Evolutionary conservation across 1,140 invertebrate species (phyloP), one percentile per base, ranked within the genome.

Genomic region (Limonius californicus): DNA sequence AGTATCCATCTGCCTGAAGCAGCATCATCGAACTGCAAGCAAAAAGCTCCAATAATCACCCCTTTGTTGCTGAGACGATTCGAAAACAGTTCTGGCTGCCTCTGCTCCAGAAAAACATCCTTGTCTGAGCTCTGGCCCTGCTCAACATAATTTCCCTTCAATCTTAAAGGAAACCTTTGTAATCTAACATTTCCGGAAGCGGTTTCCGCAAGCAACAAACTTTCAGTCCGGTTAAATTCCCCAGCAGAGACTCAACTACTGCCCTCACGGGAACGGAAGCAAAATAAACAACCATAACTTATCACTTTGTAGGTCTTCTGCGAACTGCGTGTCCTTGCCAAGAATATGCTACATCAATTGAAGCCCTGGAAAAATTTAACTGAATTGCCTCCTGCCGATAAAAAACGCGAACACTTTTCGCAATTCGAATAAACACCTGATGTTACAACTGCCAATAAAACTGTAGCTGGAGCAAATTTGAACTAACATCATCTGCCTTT

Each of bases 261-360:
- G 53, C 50, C 56, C 57, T 55, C 58, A 61, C 16, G 45, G 45
- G 45, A n/a, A 21, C 16, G 45, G 20, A 8, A 14, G 43, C 53
- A 27, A 54, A 57, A 64, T 58, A 61, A 61, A 61, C 59, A 61
- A 53, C 43, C 42, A 30, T 61, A 61, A 64, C 43, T 61, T 64
- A 64, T 64, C 58, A 57, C 58, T 42, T 61, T 50, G 54, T 57
- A 61, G 18, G 60, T 57, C 53, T 63, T 57, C 58, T 35, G 11
- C 45, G 7, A 62, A 57, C 35, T 35, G 43, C 54, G 11, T 64
- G 62, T 64, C 62, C 42, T 19, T 32, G n/a, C 20, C 47, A 64
- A 45, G 30, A 20, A 42, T 47, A 47, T 18, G 4, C 42, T 15
- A n/a, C n/a, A 45, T 18, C 2, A 18, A 45, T 15, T 45, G 42